phyloP scores from a whole-genome alignment of 92 coral and sea anemone species.

The Porites evermanni region DNA sequence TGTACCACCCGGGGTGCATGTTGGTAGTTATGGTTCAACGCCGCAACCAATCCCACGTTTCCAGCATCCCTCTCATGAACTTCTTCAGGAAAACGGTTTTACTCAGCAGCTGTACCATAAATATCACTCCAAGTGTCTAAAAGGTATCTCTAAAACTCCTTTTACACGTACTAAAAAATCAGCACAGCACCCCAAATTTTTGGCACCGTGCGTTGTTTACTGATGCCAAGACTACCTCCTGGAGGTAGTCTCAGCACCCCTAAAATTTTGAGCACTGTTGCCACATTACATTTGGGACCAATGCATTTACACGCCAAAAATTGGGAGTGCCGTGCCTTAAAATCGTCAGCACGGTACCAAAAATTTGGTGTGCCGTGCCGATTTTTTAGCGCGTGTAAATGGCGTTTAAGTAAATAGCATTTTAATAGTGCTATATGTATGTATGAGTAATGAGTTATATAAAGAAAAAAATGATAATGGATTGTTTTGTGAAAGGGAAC shows the following conservation, averaged over 20 bases:
- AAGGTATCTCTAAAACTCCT: constrained; percentile 84
- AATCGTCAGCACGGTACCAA: too few species aligned
- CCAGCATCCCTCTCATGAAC: constrained; percentile 98
- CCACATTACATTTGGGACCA: too few species aligned
- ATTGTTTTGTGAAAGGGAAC: background rate
- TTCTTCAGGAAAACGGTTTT: constrained; percentile 92
- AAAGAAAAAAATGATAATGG: background rate
- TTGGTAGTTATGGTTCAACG: constrained; percentile 89
- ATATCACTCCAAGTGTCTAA: constrained; percentile 87
- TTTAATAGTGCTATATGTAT: background rate
- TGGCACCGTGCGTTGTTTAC: too few species aligned
- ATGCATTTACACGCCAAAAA: too few species aligned
- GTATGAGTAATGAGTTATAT: background rate
- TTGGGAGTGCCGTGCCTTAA: too few species aligned
- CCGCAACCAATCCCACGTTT: constrained; percentile 98
- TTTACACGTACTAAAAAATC: too few species aligned
- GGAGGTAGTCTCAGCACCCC: too few species aligned
- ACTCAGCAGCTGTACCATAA: constrained; percentile 95
- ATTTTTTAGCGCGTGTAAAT: too few species aligned
- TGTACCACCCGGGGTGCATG: constrained; percentile 44
- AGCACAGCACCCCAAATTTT: too few species aligned
- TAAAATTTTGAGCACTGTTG: too few species aligned
- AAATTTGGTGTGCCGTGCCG: too few species aligned
- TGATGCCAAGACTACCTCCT: too few species aligned
- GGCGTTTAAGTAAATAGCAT: background rate